These are phyloP conservation scores for Zaprionus lachaisei DNA, from an alignment of 1,140 invertebrate genomes.

Conservation along the genomic window DNA sequence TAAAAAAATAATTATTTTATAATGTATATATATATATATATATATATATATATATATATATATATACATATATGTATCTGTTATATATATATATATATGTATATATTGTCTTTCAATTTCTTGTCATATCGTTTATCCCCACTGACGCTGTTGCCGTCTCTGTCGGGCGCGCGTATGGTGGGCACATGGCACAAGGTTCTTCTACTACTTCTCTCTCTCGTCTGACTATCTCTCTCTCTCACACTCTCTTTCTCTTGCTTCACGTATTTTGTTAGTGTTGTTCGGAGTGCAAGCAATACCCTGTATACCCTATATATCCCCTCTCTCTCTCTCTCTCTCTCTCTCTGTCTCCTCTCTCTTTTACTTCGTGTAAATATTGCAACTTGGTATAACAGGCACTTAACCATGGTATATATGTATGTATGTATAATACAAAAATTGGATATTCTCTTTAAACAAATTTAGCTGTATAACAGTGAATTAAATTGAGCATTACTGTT, in stretches of 20 bases:
- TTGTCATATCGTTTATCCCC: slow-evolving; percentile 1
- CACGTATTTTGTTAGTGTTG: slow-evolving; percentile 27
- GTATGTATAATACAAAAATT: slow-evolving; percentile 15
- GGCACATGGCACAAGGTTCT: slow-evolving; percentile 69
- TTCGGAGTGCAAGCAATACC: slow-evolving; percentile 36
- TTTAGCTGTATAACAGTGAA: slow-evolving; percentile 52
- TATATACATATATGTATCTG: too few species aligned
- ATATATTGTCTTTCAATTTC: slow-evolving; percentile 5
- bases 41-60: slow-evolving; percentile 17
- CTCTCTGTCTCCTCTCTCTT: background rate
- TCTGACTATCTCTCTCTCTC: slow-evolving; percentile 14
- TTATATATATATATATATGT: slow-evolving; percentile 11
- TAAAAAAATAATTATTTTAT: slow-evolving; percentile 54
- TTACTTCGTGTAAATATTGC: slow-evolving; percentile 68
- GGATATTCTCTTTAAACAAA: slow-evolving; percentile 14
- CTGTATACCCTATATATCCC: slow-evolving; percentile 47
- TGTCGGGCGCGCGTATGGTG: slow-evolving; percentile 39
- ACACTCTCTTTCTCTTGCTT: slow-evolving; percentile 10
- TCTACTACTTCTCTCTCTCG: background rate
- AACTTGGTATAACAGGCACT: slow-evolving; percentile 72
- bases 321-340: background rate
- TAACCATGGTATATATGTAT: slow-evolving; percentile 54
- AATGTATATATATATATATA: slow-evolving; percentile 32
- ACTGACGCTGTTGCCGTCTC: slow-evolving; percentile 15
- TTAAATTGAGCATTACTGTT: slow-evolving; percentile 55